Base-by-base conservation (phyloP, 2,888 invertebrate species). In the Dascillus cervinus region DNA sequence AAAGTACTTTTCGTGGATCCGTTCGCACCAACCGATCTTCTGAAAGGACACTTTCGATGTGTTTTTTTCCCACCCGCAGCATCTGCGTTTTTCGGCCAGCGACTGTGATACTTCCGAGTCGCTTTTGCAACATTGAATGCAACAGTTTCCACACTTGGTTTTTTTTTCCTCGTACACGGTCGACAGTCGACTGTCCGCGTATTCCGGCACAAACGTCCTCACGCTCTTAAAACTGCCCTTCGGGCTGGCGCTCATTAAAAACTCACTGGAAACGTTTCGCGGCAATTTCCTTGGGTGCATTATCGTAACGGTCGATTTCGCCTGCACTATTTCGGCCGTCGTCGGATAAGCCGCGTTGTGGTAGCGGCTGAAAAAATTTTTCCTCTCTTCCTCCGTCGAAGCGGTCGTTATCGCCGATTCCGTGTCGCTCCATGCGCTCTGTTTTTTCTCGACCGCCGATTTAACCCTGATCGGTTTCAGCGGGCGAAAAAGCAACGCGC, bases 401-500 rank as follows among this genome's bases (percentile, higher is more conserved):
- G 26, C 26, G 10, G 8, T 11, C 3, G 8, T 1, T 17, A 9
- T 15, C 12, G 28, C 11, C 3, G 10, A n/a, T n/a, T 6, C n/a
- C 12, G n/a, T 8, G 17, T 17, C 4, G 8, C 17, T 17, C 17
- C 17, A 17, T 17, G 4, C 8, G 5, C 17, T 9, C 19, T 25
- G 14, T 13, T 55, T 61, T 11, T 62, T 55, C 51, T 65, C 64
- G 23, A 70, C 69, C 3, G 67, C 64, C 5, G 76, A 66, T 13
- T 75, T 73, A 11, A 82, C 72, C 29, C 75, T 68, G 2, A 75
- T 70, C 0, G 85, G 82, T 43, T 79, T 76, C 25, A 95, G 71
- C 0, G 94, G 94, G 11, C 84, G 73, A 89, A 47, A 49, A n/a
- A 47, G 17, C 3, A 41, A 65, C 1, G 85, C 90, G 49, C 79